A percentile compares a stretch with the other conserved stretches of the same genome.
These are phyloP conservation scores for Chaenodraco wilsoni DNA, from an alignment of 2,797 vertebrate species.

Conservation along the genomic window DNA sequence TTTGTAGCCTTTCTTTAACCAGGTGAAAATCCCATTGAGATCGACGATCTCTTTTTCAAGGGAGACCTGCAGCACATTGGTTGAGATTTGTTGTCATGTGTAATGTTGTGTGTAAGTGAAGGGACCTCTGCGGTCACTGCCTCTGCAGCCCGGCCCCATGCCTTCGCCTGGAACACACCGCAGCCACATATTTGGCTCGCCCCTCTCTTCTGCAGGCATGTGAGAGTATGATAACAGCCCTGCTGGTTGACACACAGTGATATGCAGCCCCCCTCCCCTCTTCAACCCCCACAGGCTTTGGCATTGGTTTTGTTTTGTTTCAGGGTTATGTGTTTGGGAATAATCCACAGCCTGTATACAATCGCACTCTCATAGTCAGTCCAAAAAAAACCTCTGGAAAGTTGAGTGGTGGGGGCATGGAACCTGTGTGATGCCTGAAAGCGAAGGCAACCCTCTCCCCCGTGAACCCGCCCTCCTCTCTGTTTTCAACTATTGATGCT, in stretches of 20 bases:
- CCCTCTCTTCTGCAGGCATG: conserved; percentile 74
- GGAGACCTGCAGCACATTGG: too few species aligned
- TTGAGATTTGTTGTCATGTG: conserved; percentile 10
- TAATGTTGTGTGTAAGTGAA: conserved; percentile 14
- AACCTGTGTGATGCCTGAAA: conserved; percentile 4
- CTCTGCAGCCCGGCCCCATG: conserved; percentile 26
- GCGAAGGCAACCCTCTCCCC: conserved; percentile 4
- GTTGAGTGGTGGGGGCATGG: neutral
- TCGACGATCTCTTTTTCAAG: too few species aligned
- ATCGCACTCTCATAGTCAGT: conserved; percentile 22
- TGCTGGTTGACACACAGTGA: conserved; percentile 71
- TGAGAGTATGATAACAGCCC: conserved; percentile 76
- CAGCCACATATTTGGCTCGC: conserved; percentile 73
- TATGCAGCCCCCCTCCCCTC: conserved; percentile 40
- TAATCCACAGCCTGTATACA: conserved; percentile 47
- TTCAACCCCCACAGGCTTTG: conserved; percentile 57
- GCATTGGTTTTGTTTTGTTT: conserved; percentile 72
- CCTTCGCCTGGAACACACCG: conserved; percentile 50
- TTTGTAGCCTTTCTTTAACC: too few species aligned
- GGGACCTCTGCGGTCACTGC: conserved; percentile 1
- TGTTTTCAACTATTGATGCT: conserved; percentile 61
- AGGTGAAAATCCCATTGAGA: too few species aligned
- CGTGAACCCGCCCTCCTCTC: conserved; percentile 11
- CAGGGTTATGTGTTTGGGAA: conserved; percentile 62
- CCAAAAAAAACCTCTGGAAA: conserved; percentile 36